Evolutionary conservation across 2,797 vertebrate species (phyloP), one percentile per base, ranked within the genome.

Genomic region (Anomalospiza imberbis): DNA sequence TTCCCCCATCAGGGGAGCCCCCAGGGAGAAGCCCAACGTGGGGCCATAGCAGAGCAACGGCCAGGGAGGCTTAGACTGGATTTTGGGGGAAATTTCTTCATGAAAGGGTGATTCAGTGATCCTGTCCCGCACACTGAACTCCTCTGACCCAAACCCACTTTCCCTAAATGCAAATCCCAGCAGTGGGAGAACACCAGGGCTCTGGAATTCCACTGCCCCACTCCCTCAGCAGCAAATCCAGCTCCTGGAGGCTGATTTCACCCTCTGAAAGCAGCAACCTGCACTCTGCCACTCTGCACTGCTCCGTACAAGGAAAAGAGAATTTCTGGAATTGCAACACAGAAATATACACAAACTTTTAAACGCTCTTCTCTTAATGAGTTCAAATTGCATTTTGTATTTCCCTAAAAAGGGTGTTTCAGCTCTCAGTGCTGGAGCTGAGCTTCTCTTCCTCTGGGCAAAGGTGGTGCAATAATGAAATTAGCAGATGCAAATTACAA

Each of bases 241-340:
- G 25, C 54, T 7, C 22, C 0, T 0, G 5, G 42, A 50, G 55
- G 25, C 26, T 57, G 47, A 17, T 31, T 13, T 0, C 20, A 15
- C 12, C 2, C 10, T 1, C 55, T 50, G 12, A 14, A 13, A 38
- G 24, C 58, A 72, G 53, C 9, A 65, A 8, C 2, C 10, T 24
- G 47, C 10, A 9, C 42, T 51, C 53, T 62, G 68, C 32, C 63
- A 29, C 66, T 20, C 84, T 58, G 26, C 54, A 25, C 36, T 7
- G 48, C 61, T 60, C 81, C 12, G 3, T 1, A 17, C 25, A 15
- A 31, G 4, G 5, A 71, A 65, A 45, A 14, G 22, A 4, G 4
- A 9, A 19, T 7, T 50, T 48, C 4, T 36, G 42, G 36, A 15
- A 42, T 42, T 3, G 6, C 2, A 17, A 2, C 16, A 44, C 1